Evolutionary conservation across 2,113 vertebrate species (phyloP).

Genomic region (Brachyhypopomus occidentalis): DNA sequence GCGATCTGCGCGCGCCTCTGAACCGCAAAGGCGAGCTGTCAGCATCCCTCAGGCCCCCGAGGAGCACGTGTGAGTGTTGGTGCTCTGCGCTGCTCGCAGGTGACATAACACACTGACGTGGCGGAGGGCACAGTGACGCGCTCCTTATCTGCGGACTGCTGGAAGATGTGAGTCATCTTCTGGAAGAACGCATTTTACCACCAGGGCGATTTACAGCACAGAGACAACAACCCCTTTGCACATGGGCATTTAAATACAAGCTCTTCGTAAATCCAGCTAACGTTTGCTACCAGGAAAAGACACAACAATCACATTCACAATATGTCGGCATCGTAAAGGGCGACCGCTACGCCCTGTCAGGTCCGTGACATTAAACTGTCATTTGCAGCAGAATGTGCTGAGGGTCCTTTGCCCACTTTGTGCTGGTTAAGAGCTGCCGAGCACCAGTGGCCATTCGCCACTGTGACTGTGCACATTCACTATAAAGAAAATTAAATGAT

Average conservation of each 20-base stretch:
- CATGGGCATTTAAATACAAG: neutral
- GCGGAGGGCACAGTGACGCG: slow-evolving; percentile 35
- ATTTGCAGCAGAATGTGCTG: neutral
- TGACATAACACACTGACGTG: slow-evolving; percentile 51
- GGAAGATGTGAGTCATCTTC: slow-evolving; percentile 54
- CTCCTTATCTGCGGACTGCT: slow-evolving; percentile 52
- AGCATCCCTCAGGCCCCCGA: neutral
- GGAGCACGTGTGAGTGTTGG: neutral
- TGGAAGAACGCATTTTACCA: slow-evolving; percentile 31
- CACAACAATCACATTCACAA: neutral
- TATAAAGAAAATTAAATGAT: slow-evolving; percentile 31
- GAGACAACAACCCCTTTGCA: neutral
- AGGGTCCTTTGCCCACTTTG: neutral
- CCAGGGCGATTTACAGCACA: slow-evolving; percentile 3
- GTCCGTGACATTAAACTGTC: neutral
- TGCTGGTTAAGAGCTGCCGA: neutral
- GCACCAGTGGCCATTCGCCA: neutral
- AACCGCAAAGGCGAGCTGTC: neutral
- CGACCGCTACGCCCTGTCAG: neutral
- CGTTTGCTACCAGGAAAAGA: neutral
- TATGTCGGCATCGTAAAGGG: neutral
- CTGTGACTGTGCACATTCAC: slow-evolving; percentile 17
- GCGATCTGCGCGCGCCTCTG: neutral
- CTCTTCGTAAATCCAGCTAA: neutral
- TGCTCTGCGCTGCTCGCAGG: slow-evolving; percentile 18